These are phyloP conservation scores for Scrobipalpa costella DNA, from an alignment of 2,888 invertebrate genomes.

Conservation along the genomic window DNA sequence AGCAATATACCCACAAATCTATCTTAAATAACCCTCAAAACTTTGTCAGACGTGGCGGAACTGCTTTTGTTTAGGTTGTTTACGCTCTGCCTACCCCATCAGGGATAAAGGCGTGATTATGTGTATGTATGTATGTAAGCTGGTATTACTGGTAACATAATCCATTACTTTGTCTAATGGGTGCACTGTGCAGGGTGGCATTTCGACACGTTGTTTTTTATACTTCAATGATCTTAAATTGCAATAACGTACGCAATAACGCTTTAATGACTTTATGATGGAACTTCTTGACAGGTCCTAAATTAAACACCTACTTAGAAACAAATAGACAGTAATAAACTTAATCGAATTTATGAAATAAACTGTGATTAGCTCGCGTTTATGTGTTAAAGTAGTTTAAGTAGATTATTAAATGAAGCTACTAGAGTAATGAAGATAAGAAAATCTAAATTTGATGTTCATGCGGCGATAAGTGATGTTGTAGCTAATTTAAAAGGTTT, in stretches of 20 bases:
- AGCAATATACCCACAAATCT: no score
- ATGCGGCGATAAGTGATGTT: slow-evolving; percentile 12
- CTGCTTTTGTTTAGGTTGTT: no score
- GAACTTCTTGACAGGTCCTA: slow-evolving; percentile 5
- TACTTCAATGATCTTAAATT: slow-evolving; percentile 10
- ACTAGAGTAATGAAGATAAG: not conserved
- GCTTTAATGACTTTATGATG: slow-evolving; percentile 19
- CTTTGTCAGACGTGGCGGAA: no score
- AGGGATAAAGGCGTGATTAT: no score
- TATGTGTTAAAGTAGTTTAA: not conserved
- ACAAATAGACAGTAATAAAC: slow-evolving; percentile 1
- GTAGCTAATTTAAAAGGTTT: slow-evolving; percentile 13
- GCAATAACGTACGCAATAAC: slow-evolving; percentile 8
- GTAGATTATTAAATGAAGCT: slow-evolving; percentile 1
- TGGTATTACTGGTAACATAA: slow-evolving; percentile 11
- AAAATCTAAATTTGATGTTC: slow-evolving; percentile 12
- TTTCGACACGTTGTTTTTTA: slow-evolving; percentile 18
- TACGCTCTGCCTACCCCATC: no score
- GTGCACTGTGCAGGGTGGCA: not conserved
- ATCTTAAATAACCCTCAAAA: no score
- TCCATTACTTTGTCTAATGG: slow-evolving; percentile 4
- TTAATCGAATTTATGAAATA: slow-evolving; percentile 19
- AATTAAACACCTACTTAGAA: not conserved
- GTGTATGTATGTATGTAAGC: slow-evolving; percentile 1
- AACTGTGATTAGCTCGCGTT: not conserved